Conservation (phyloP, 2,113 vertebrate genomes). For the Hiodon alosoides region DNA sequence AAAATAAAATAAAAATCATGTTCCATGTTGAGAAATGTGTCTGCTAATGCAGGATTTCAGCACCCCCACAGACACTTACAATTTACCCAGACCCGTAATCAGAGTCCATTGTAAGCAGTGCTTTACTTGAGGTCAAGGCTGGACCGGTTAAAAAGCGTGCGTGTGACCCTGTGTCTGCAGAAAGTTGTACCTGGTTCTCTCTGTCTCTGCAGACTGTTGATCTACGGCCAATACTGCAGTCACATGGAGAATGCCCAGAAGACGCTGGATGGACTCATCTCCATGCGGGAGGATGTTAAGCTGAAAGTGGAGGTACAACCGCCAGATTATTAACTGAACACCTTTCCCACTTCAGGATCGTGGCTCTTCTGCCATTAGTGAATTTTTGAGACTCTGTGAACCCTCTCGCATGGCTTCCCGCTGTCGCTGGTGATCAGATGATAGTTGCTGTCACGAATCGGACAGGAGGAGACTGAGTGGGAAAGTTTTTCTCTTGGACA, state of each 20-base stretch:
- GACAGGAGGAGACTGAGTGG: background rate
- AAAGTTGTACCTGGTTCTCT: too few relatives aligned
- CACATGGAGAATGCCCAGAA: conserved; percentile 91
- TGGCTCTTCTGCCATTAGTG: background rate
- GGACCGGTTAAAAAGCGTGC: too few relatives aligned
- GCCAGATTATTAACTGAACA: background rate
- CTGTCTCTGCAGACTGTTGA: conserved; percentile 74
- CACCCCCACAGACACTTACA: too few relatives aligned
- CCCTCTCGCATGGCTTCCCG: too few relatives aligned
- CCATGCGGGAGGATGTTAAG: conserved; percentile 79
- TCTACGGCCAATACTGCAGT: conserved; percentile 96
- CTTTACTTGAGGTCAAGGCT: too few relatives aligned
- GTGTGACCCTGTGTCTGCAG: too few relatives aligned
- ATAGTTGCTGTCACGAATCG: background rate
- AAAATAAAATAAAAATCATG: too few relatives aligned
- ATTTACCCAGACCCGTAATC: too few relatives aligned
- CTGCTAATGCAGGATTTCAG: too few relatives aligned
- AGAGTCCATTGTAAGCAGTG: too few relatives aligned
- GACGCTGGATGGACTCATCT: conserved; percentile 83
- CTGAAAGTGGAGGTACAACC: conserved; percentile 80
- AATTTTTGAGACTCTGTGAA: background rate
- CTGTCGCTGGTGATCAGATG: background rate
- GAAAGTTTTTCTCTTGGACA: too few relatives aligned
- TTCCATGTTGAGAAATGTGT: too few relatives aligned
- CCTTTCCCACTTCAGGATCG: background rate